These are phyloP conservation scores for Helicolenus hilgendorfi DNA, from an alignment of 2,797 vertebrate genomes.

Conservation along the genomic window DNA sequence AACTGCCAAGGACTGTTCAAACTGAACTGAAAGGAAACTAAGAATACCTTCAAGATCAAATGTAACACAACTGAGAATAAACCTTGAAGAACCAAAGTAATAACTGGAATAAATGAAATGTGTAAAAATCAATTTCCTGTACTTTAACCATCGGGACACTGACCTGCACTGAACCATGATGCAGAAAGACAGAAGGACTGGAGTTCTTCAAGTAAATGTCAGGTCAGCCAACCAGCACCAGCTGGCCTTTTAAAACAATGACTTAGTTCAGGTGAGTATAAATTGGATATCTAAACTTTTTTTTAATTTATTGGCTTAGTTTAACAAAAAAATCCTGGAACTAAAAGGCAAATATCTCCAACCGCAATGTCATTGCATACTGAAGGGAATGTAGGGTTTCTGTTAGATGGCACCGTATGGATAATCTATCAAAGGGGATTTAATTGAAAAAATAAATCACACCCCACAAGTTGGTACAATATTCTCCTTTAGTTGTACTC, in stretches of 20 bases:
- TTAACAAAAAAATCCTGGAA: neutral
- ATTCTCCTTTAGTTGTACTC: constrained; percentile 49
- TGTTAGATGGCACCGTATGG: constrained; percentile 25
- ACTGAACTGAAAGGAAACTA: neutral
- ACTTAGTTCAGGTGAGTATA: constrained; percentile 45
- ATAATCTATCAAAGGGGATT: constrained; percentile 63
- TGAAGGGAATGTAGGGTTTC: neutral
- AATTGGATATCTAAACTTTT: neutral
- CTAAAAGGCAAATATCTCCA: constrained; percentile 14
- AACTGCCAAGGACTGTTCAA: neutral
- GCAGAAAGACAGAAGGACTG: constrained; percentile 44
- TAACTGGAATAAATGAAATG: constrained; percentile 41
- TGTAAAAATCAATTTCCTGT: constrained; percentile 8
- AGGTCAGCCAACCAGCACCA: constrained; percentile 42
- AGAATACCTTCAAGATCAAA: neutral
- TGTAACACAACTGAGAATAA: neutral
- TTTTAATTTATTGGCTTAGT: neutral
- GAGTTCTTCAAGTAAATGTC: constrained; percentile 67
- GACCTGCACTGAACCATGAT: constrained; percentile 20
- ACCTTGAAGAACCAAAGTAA: neutral
- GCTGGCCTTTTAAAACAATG: constrained; percentile 57
- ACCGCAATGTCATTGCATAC: constrained; percentile 25
- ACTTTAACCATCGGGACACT: neutral
- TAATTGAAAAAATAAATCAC: constrained; percentile 81
- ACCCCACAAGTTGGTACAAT: constrained; percentile 64